Conservation (phyloP, 2,888 invertebrate species). For the Leptopilina drosophilae region DNA sequence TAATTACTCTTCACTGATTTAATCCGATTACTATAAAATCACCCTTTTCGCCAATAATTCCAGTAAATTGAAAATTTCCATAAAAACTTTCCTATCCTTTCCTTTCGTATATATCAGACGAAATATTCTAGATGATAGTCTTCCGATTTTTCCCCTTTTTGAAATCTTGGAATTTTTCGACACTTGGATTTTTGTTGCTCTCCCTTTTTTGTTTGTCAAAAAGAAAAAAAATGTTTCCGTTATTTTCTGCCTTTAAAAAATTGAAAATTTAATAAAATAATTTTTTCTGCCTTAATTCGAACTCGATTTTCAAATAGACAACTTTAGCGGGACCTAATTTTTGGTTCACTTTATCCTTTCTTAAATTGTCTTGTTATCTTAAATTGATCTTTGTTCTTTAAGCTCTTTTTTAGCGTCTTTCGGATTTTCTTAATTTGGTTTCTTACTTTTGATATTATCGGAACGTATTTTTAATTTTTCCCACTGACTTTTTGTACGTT, state of each 20-base stretch:
- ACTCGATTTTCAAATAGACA: background rate
- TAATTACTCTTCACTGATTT: slow-evolving; percentile 2
- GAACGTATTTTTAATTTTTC: background rate
- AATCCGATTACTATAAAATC: background rate
- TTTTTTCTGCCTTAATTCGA: background rate
- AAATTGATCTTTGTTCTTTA: background rate
- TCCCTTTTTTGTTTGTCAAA: too few relatives aligned
- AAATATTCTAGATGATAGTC: too few relatives aligned
- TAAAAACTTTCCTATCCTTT: background rate
- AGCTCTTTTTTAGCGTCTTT: background rate
- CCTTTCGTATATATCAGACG: too few relatives aligned
- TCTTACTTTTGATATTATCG: background rate
- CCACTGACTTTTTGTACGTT: background rate
- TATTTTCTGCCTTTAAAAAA: too few relatives aligned
- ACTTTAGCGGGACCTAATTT: background rate
- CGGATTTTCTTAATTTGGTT: background rate
- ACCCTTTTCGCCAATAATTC: too few relatives aligned
- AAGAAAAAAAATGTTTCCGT: too few relatives aligned
- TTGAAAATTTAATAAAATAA: too few relatives aligned
- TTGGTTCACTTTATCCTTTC: background rate
- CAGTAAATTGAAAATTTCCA: too few relatives aligned
- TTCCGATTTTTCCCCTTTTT: too few relatives aligned
- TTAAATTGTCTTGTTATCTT: background rate
- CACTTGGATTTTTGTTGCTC: too few relatives aligned
- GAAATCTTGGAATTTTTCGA: too few relatives aligned